phyloP scores from a whole-genome alignment of 2,888 invertebrate genomes.

The Agrotis puta region DNA sequence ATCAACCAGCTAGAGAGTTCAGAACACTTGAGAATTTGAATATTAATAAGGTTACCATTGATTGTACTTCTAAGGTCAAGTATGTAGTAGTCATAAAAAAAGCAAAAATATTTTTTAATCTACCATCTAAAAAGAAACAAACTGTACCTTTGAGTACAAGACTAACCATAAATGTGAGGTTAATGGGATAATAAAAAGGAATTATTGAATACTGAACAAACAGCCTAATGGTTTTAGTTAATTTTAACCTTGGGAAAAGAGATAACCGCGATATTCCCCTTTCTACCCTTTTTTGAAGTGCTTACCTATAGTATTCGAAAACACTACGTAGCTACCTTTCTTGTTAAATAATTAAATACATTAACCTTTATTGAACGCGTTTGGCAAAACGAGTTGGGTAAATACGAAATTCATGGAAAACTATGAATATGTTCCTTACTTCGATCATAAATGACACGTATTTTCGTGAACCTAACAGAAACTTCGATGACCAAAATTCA shows the following conservation, averaged over 20 bases:
- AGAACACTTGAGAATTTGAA: not conserved
- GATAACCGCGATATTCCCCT: constrained; percentile 23
- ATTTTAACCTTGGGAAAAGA: constrained; percentile 38
- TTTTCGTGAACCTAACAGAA: no score
- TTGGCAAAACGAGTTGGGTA: no score
- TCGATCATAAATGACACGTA: no score
- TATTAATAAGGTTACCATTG: not conserved
- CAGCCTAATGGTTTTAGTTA: constrained; percentile 50
- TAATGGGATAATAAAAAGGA: constrained; percentile 53
- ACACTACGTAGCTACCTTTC: not conserved
- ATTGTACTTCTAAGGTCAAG: no score
- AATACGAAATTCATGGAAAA: no score
- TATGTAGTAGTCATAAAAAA: not conserved
- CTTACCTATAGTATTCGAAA: constrained; percentile 1
- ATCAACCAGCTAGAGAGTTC: not conserved
- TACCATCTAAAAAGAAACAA: constrained; percentile 39
- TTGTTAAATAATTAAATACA: not conserved
- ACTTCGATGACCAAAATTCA: no score
- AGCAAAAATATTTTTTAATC: constrained; percentile 27
- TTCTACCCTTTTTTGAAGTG: constrained; percentile 26
- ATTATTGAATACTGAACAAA: constrained; percentile 54
- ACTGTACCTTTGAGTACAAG: constrained; percentile 46
- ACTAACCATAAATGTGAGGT: constrained; percentile 40
- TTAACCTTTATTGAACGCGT: not conserved
- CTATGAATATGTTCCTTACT: no score